These are phyloP conservation scores for Hydroisotoma schaefferi DNA, from an alignment of 2,888 invertebrate genomes.

Conservation along the genomic window DNA sequence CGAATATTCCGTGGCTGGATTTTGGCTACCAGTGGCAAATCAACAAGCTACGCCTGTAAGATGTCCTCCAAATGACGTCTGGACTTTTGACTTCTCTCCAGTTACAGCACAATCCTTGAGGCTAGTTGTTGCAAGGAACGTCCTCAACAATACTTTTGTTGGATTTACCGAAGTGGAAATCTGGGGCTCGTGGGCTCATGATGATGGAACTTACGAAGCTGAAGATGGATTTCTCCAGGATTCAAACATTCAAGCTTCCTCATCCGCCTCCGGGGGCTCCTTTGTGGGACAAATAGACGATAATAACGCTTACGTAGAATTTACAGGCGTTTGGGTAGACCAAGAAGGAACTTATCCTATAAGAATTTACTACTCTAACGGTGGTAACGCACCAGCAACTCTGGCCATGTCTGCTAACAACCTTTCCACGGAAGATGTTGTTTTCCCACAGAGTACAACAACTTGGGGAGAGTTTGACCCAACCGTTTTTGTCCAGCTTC, in stretches of 20 bases:
- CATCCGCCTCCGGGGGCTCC: constrained; percentile 32
- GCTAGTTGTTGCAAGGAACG: constrained; percentile 34
- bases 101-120: constrained; percentile 34
- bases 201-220: constrained; percentile 35
- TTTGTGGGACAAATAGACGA: constrained; percentile 34
- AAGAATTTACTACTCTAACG: constrained; percentile 36
- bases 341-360: constrained; percentile 29
- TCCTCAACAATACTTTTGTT: constrained; percentile 34
- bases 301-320: constrained; percentile 31
- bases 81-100: constrained; percentile 34
- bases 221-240: constrained; percentile 39
- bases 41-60: constrained; percentile 21
- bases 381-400: constrained; percentile 9
- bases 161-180: constrained; percentile 45
- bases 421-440: constrained; percentile 4
- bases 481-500: constrained; percentile 17
- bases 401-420: constrained; percentile 31
- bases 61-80: constrained; percentile 40
- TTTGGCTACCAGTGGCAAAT: constrained; percentile 26
- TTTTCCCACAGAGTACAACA: constrained; percentile 24
- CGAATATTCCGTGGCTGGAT: constrained; percentile 21
- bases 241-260: constrained; percentile 23
- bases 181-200: constrained; percentile 45
- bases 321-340: constrained; percentile 45
- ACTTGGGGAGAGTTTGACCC: constrained; percentile 33